Percentiles rank a stretch among this genome's conserved stretches.
Conservation (phyloP, 2,113 vertebrate genomes). For the Cyanoliseus patagonus region DNA sequence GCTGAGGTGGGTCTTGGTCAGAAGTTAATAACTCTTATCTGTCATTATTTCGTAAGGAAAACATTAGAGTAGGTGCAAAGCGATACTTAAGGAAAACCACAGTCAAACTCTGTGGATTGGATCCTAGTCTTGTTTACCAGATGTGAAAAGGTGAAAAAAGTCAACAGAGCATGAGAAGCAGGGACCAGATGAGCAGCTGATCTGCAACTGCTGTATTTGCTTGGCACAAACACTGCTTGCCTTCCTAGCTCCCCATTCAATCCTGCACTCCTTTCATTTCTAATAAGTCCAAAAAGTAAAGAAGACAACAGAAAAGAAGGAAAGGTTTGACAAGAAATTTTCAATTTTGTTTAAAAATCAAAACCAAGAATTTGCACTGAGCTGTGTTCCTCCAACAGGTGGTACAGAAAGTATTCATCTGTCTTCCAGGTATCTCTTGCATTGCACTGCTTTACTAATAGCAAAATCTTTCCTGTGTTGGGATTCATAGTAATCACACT, state of each 20-base stretch:
- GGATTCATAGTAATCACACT: conserved; percentile 37
- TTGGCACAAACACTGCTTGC: background rate
- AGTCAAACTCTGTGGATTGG: background rate
- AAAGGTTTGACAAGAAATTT: background rate
- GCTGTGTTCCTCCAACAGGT: background rate
- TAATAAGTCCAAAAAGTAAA: background rate
- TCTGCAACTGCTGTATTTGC: background rate
- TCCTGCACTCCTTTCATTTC: background rate
- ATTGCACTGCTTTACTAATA: background rate
- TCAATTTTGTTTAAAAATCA: background rate
- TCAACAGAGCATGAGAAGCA: background rate
- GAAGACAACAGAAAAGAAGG: background rate
- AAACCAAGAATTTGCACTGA: background rate
- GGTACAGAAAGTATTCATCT: background rate
- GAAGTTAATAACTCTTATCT: background rate
- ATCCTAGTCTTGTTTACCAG: background rate
- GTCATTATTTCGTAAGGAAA: conserved; percentile 2
- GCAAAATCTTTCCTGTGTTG: background rate
- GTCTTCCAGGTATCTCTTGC: background rate
- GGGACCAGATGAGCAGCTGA: background rate
- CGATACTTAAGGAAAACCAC: background rate
- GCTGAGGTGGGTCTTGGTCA: background rate
- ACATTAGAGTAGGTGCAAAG: background rate
- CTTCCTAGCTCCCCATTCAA: background rate
- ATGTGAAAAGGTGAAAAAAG: background rate